Conservation (phyloP, 2,797 vertebrate species). For the Furcifer pardalis region DNA sequence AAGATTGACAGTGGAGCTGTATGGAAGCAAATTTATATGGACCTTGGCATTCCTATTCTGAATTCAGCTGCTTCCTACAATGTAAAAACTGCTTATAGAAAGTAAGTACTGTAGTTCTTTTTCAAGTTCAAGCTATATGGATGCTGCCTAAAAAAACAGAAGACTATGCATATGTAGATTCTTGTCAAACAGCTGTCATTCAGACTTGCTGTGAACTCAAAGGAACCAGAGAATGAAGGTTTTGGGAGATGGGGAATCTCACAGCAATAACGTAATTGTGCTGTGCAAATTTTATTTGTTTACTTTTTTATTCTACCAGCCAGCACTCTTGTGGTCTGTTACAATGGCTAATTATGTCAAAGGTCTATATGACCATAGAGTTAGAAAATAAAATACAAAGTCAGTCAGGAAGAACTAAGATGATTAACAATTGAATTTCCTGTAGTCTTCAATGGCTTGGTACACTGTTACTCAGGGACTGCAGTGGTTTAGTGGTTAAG, state of each 20-base stretch:
- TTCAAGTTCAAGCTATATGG: not conserved
- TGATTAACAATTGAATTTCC: not conserved
- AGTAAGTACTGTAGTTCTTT: conserved; percentile 85
- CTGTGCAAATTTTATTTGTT: not conserved
- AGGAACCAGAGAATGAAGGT: not conserved
- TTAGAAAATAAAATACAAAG: not conserved
- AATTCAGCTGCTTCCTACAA: conserved; percentile 99
- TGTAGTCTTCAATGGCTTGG: not conserved
- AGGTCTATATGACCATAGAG: not conserved
- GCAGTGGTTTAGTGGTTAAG: too few relatives aligned
- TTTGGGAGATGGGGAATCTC: not conserved
- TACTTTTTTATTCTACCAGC: not conserved
- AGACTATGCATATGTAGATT: not conserved
- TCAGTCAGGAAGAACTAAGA: not conserved
- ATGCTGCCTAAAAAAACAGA: not conserved
- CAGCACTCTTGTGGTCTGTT: not conserved
- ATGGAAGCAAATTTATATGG: conserved; percentile 99
- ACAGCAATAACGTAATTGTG: not conserved
- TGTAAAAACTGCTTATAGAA: conserved; percentile 98
- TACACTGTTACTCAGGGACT: not conserved
- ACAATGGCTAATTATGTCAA: not conserved
- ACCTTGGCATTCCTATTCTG: conserved; percentile 97
- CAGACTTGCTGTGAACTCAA: not conserved
- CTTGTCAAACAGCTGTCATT: not conserved
- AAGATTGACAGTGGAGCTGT: conserved; percentile 96